A percentile compares a stretch with the other conserved stretches of the same genome.
These are phyloP conservation scores for Drosophila ercepeae DNA, from an alignment of 1,140 invertebrate species.

Conservation along the genomic window DNA sequence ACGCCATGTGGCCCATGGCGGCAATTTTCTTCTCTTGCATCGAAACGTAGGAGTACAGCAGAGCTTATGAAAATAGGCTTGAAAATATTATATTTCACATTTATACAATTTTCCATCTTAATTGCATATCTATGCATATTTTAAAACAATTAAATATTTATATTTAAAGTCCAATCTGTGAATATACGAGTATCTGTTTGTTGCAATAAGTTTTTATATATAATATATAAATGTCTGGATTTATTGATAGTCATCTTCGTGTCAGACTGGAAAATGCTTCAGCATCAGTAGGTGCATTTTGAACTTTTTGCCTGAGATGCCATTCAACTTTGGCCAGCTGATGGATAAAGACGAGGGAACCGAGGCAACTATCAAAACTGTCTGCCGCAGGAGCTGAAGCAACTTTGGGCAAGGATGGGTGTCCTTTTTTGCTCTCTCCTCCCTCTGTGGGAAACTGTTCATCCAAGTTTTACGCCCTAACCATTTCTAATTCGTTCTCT, in stretches of 20 bases:
- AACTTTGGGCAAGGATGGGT: slow-evolving; percentile 34
- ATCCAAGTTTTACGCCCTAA: slow-evolving; percentile 47
- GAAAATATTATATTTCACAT: neutral
- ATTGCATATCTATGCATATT: neutral
- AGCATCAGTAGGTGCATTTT: slow-evolving; percentile 50
- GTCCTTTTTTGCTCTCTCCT: slow-evolving; percentile 1
- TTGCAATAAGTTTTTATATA: neutral
- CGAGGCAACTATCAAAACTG: slow-evolving; percentile 66
- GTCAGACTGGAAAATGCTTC: slow-evolving; percentile 37
- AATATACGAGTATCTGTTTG: neutral
- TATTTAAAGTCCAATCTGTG: neutral
- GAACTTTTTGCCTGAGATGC: slow-evolving; percentile 43
- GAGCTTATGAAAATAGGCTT: neutral
- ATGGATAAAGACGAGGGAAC: slow-evolving; percentile 6
- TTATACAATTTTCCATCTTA: neutral
- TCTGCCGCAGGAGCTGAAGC: slow-evolving; percentile 53
- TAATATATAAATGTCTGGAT: slow-evolving; percentile 11
- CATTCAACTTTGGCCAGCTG: slow-evolving; percentile 47
- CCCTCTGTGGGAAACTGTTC: slow-evolving; percentile 2
- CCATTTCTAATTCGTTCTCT: slow-evolving; percentile 25
- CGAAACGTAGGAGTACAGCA: slow-evolving; percentile 6
- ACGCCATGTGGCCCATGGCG: slow-evolving; percentile 29
- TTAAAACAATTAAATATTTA: neutral
- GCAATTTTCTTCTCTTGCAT: slow-evolving; percentile 16
- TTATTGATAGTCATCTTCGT: slow-evolving; percentile 52